Evolutionary conservation across 2,888 invertebrate species (phyloP), one percentile per base, ranked within the genome.

Genomic region (Caenorhabditis drosophilae): DNA sequence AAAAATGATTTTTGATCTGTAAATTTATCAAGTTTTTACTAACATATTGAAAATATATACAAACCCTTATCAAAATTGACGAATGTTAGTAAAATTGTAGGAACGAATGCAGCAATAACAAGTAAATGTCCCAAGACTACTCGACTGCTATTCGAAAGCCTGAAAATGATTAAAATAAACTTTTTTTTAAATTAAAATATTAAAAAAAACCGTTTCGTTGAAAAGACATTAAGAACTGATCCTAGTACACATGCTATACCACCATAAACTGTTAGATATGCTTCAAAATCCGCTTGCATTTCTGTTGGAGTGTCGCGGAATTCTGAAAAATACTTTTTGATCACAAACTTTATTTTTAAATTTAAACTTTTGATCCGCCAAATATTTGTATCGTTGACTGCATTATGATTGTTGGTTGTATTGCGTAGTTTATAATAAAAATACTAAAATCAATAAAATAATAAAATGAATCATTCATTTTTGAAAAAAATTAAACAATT

Each of bases 371-470:
- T 31, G 7, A 31, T 11, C n/a, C 6, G 15, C 41, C 22, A 22
- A 31, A 31, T 12, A 31, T 31, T 31, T 31, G 31, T 31, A 31
- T 31, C 12, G 31, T 60, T 51, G 18, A 35, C 55, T 20, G 54
- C 45, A 38, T 67, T 59, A 16, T 53, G 51, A 26, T 53, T 41
- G 12, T 64, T 40, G 1, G 67, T 64, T 3, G 62, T 63, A 50
- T 75, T 73, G 2, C 73, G 71, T 11, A 75, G 53, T 64, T 75
- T 75, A 48, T 66, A 75, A 58, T 70, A 69, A 50, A 75, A 73
- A 45, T 75, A 75, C 75, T 75, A 57, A 23, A 75, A 41, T 22
- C 25, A 12, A 25, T 23, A 11, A 25, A 11, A 20, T 41, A 12
- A 6, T 11, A 40, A 18, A 16, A 18, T 18, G 40, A 40, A 9